A percentile compares a stretch with the other conserved stretches of the same genome.
Evolutionary conservation across 2,888 invertebrate genomes (phyloP).

Genomic region (Isoperla grammatica): DNA sequence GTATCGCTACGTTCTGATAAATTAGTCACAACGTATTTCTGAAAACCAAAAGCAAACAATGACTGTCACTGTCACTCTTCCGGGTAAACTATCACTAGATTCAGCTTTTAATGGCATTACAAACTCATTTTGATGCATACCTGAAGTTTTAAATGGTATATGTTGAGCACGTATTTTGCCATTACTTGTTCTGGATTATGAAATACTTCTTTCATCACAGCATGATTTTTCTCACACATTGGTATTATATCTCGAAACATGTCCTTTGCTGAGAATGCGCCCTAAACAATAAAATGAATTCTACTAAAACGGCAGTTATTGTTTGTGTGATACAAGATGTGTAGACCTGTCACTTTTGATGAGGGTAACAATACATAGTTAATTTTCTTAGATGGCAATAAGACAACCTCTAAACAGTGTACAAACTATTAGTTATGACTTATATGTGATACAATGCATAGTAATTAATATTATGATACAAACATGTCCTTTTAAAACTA

Average conservation of each 20-base stretch:
- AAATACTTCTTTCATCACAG: conserved; percentile 83
- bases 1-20: conserved; percentile 75
- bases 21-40: conserved; percentile 76
- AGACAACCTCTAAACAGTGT: no score
- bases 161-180: conserved; percentile 94
- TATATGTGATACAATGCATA: no score
- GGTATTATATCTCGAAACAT: conserved; percentile 87
- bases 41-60: conserved; percentile 30
- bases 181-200: conserved; percentile 94
- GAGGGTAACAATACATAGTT: no score
- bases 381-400: no score
- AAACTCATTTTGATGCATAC: conserved; percentile 30
- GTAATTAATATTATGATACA: no score
- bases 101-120: conserved; percentile 13
- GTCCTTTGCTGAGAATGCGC: conserved; percentile 78
- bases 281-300: no score
- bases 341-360: no score
- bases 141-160: conserved; percentile 84
- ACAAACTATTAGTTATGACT: no score
- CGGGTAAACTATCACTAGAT: no score
- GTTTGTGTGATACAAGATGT: no score
- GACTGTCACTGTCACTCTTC: not conserved
- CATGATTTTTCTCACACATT: conserved; percentile 80
- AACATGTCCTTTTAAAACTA: no score
- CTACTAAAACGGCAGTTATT: no score